Conservation (phyloP, 2,888 invertebrate species). For the Pandemis cinnamomeana region DNA sequence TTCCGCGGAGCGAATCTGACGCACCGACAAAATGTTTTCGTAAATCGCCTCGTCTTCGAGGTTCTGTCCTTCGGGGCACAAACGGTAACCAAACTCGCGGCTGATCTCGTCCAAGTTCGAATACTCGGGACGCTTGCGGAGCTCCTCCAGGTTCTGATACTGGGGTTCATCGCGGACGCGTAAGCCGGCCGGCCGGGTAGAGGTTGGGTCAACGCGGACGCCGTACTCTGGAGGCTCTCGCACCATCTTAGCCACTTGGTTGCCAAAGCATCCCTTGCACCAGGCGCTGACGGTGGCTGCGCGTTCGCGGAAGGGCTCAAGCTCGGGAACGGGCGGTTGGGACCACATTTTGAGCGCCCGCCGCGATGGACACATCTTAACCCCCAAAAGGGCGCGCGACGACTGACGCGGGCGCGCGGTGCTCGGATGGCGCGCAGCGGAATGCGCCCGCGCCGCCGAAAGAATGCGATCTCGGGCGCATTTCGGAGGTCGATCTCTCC, state of each 20-base stretch:
- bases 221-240: slow-evolving; percentile 75
- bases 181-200: slow-evolving; percentile 68
- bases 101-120: slow-evolving; percentile 81
- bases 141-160: slow-evolving; percentile 79
- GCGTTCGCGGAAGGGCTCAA: slow-evolving; percentile 68
- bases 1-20: slow-evolving; percentile 81
- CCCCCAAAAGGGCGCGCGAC: slow-evolving; percentile 84
- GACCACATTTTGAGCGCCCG: slow-evolving; percentile 83
- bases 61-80: slow-evolving; percentile 82
- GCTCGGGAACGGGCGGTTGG: slow-evolving; percentile 78
- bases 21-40: slow-evolving; percentile 81
- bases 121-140: slow-evolving; percentile 80
- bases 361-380: slow-evolving; percentile 83
- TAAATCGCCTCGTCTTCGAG: slow-evolving; percentile 82
- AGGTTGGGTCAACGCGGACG: slow-evolving; percentile 73
- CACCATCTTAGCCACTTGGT: slow-evolving; percentile 75
- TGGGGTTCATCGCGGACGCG: slow-evolving; percentile 77
- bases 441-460: slow-evolving; percentile 85
- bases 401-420: slow-evolving; percentile 81
- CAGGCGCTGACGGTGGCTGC: slow-evolving; percentile 65
- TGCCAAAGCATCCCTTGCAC: slow-evolving; percentile 66
- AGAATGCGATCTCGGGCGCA: slow-evolving; percentile 85
- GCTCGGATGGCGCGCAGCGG: slow-evolving; percentile 81
- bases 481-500: slow-evolving; percentile 85
- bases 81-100: slow-evolving; percentile 80